These are phyloP conservation scores for Styela clava DNA, from an alignment of 23 tunicate species.

Conservation along the genomic window DNA sequence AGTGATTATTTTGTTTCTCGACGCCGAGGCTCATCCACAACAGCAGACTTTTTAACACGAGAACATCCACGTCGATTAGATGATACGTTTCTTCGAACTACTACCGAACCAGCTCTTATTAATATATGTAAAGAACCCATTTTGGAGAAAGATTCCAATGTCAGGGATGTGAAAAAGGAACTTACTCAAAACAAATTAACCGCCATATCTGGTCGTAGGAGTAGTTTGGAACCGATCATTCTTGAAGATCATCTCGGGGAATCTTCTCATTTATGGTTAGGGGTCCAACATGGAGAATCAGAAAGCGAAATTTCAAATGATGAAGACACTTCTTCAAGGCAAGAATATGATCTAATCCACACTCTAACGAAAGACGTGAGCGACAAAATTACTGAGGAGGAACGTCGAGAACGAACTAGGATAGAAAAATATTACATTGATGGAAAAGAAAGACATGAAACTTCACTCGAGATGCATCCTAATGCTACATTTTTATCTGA, in stretches of 20 bases:
- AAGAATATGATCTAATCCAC: neutral
- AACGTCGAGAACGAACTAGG: neutral
- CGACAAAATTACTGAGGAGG: slow-evolving; percentile 1
- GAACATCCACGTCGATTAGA: neutral
- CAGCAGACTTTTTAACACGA: neutral
- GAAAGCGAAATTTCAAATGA: slow-evolving; percentile 10
- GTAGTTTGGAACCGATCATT: slow-evolving; percentile 27
- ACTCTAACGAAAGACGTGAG: neutral
- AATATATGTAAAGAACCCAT: neutral
- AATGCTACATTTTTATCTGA: neutral
- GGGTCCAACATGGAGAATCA: slow-evolving; percentile 17
- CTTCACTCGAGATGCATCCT: neutral
- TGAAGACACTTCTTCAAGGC: neutral
- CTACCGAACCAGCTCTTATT: neutral
- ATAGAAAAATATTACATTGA: neutral
- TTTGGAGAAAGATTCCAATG: neutral
- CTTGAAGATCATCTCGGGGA: slow-evolving; percentile 21
- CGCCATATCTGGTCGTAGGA: slow-evolving; percentile 1
- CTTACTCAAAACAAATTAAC: neutral
- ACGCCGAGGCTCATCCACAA: slow-evolving; percentile 8
- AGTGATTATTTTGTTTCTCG: neutral
- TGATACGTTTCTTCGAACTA: neutral
- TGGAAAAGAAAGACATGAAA: neutral
- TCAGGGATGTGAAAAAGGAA: neutral
- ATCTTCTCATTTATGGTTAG: slow-evolving; percentile 32